phyloP scores from a whole-genome alignment of 1,140 invertebrate species.

The Caenorhabditis brenneri region DNA sequence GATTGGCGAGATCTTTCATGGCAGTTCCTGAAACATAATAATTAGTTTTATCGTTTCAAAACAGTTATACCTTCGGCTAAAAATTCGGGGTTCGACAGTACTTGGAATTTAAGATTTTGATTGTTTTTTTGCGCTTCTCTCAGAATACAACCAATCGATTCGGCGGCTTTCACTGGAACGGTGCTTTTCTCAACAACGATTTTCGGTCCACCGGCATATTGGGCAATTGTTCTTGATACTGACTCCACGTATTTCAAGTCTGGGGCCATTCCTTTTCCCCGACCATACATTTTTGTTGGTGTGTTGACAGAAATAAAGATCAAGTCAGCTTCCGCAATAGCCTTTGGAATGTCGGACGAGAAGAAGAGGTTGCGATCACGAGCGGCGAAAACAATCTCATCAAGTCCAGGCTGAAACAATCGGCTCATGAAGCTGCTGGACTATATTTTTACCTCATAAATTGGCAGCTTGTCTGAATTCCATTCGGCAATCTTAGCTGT shows the following conservation, averaged over 20 bases:
- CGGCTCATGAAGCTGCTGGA: background rate
- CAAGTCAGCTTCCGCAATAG: constrained; percentile 91
- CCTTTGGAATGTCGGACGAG: constrained; percentile 85
- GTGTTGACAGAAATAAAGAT: constrained; percentile 99
- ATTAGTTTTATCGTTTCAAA: background rate
- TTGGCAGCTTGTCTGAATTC: constrained; percentile 95
- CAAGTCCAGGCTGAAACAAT: constrained; percentile 82
- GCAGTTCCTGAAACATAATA: constrained; percentile 76
- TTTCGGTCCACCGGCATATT: constrained; percentile 85
- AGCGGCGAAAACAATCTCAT: constrained; percentile 87
- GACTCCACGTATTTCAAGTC: constrained; percentile 98
- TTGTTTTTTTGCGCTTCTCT: constrained; percentile 73
- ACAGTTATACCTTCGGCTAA: constrained; percentile 83
- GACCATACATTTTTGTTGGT: constrained; percentile 96
- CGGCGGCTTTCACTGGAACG: constrained; percentile 94
- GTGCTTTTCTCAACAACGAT: constrained; percentile 99
- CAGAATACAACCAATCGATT: constrained; percentile 93
- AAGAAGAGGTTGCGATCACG: constrained; percentile 86
- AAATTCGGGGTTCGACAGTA: constrained; percentile 98
- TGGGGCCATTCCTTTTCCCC: constrained; percentile 93
- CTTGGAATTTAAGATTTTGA: constrained; percentile 70
- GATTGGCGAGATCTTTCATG: constrained; percentile 88
- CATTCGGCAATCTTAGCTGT: constrained; percentile 89
- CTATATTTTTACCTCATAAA: constrained; percentile 83
- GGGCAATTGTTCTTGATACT: constrained; percentile 87